phyloP scores from a whole-genome alignment of 2,888 invertebrate genomes.

The Tenthredo livida region DNA sequence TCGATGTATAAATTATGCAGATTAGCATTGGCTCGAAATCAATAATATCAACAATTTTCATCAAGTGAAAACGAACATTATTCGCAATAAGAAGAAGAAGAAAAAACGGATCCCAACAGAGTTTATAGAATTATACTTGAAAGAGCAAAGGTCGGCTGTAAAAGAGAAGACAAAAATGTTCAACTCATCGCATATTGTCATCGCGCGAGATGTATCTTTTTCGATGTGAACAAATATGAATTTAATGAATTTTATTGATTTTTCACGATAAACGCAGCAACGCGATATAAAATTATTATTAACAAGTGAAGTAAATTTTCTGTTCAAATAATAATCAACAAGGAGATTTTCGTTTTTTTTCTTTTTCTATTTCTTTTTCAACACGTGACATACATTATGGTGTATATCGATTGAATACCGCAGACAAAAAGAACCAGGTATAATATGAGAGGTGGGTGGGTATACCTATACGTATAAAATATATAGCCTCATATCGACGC shows the following conservation, averaged over 20 bases:
- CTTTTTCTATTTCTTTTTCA: background rate
- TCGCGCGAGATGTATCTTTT: background rate
- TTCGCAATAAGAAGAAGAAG: background rate
- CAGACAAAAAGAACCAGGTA: background rate
- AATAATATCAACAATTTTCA: background rate
- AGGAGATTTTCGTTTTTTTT: background rate
- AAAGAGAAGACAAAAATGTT: background rate
- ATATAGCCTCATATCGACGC: constrained; percentile 13
- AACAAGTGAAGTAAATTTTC: background rate
- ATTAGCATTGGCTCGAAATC: background rate
- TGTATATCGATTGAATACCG: background rate
- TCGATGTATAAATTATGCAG: constrained; percentile 15
- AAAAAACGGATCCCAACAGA: background rate
- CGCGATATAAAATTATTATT: background rate
- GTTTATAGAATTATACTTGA: background rate
- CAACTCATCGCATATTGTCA: background rate
- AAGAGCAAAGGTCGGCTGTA: background rate
- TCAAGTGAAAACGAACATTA: background rate
- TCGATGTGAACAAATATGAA: background rate
- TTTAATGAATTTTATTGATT: background rate
- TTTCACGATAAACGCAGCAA: background rate
- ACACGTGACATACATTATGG: background rate
- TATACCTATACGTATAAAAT: background rate
- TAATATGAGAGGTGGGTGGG: background rate
- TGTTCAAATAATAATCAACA: background rate